Base-by-base conservation (phyloP, 2,888 invertebrate genomes). In the Ochropacha duplaris region DNA sequence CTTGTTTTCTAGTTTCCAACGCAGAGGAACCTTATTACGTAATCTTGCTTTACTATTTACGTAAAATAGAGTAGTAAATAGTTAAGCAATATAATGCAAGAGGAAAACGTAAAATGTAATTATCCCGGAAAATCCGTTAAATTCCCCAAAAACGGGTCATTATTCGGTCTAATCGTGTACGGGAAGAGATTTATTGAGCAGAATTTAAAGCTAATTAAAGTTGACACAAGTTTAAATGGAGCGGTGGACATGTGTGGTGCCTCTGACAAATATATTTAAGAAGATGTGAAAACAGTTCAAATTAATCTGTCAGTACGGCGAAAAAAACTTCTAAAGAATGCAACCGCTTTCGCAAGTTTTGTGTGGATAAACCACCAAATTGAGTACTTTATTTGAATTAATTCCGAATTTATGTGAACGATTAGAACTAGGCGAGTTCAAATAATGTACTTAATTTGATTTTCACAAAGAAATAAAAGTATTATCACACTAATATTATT, bases 161-260 rank as follows among this genome's bases (percentile, higher is more conserved):
- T 60, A 57, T 55, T 56, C 39, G 39, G 57, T 67, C 58, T 64
- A 63, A 64, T 58, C 62, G 69, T 70, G 74, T 76, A 72, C 69
- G 69, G 68, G 64, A 68, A 66, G 71, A 77, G 77, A 85, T 84
- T 82, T 82, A 81, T 79, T 67, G 68, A 59, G 61, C 63, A 68
- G 78, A 76, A 79, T 82, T 79, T 78, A 78, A 80, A 73, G 77
- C 66, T 71, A 83, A 82, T 86, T 83, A 81, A 81, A 72, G 63
- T 76, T 74, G 76, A 78, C 76, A 67, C 64, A 60, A 57, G 66
- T 64, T 74, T 70, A 77, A 79, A 74, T 68, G 66, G 9, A 44
- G 44, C 72, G 75, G 59, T 66, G 66, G 69, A 65, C 65, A n/a
- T n/a, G 58, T 60, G 58, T 59, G 52, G 22, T 28, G 52, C 50